Conservation (phyloP, 92 coral and sea anemone species). For the Desmophyllum pertusum region DNA sequence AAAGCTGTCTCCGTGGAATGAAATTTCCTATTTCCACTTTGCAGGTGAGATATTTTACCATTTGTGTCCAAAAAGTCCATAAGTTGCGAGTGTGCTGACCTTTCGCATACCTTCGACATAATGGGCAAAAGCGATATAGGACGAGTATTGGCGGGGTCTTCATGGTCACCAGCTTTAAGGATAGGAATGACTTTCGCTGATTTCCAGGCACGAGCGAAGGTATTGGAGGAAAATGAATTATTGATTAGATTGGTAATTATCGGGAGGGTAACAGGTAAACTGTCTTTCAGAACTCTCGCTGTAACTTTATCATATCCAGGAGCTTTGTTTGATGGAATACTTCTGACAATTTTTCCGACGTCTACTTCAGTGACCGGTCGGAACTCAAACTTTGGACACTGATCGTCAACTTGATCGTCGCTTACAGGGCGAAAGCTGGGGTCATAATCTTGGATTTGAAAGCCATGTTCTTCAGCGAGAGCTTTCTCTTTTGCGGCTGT, state of each 20-base stretch:
- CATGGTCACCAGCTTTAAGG: conserved; percentile 57
- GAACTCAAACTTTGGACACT: conserved; percentile 18
- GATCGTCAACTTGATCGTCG: too few relatives aligned
- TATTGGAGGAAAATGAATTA: conserved; percentile 48
- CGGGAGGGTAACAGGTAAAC: conserved; percentile 42
- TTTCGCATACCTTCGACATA: conserved; percentile 53
- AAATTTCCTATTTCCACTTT: too few relatives aligned
- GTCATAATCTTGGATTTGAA: too few relatives aligned
- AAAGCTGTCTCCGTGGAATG: conserved; percentile 52
- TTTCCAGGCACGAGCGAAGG: conserved; percentile 63
- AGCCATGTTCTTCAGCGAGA: conserved; percentile 35
- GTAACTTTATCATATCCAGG: conserved; percentile 52
- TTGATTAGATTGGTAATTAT: conserved; percentile 53
- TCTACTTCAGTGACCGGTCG: background rate
- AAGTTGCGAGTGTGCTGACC: conserved; percentile 43
- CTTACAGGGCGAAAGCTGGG: too few relatives aligned
- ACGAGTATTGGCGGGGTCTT: conserved; percentile 49
- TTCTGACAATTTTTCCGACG: conserved; percentile 31
- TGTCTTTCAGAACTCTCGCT: conserved; percentile 55
- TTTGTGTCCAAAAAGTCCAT: conserved; percentile 42
- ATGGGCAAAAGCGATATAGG: conserved; percentile 57
- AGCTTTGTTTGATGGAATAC: conserved; percentile 45
- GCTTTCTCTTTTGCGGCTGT: conserved; percentile 41
- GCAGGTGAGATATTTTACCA: conserved; percentile 24
- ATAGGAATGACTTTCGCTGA: conserved; percentile 56